Base-by-base conservation (phyloP, 2,113 vertebrate species). In the Oceanodroma tethys region DNA sequence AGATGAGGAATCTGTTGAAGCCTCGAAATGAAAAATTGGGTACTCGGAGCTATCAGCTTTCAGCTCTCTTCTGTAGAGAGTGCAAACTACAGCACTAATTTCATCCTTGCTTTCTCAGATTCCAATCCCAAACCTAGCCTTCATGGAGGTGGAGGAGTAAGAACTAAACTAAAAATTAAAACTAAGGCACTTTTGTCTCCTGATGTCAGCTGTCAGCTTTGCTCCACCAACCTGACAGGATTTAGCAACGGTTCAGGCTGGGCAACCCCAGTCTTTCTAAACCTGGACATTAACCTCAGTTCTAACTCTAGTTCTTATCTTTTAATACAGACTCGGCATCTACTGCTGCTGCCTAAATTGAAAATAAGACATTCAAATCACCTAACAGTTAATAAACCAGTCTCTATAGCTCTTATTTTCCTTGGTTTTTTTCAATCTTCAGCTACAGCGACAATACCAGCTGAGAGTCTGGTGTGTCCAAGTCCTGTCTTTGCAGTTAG, bases 141-240 rank as follows among this genome's bases (percentile, higher is more conserved):
- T 92, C 70, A 38, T 5, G 59, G 38, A 67, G 23, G 42, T 45
- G 25, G 36, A 47, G 65, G 73, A 88, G 23, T 75, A 67, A 90
- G 25, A 71, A 34, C 32, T 45, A 40, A 85, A 86, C 23, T 34
- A 38, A 90, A 90, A 90, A 71, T 88, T 95, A 78, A 93, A 96
- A 90, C 70, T 92, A 80, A 88, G 71, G 42, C 34, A 78, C 62
- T 75, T 94, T 82, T 88, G 92, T 94, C 91, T 92, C 58, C 32
- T 68, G 47, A 55, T 95, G 88, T 90, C 86, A 90, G 91, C 82
- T 92, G 82, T 80, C 79, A 88, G 91, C 75, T 96, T 88, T 90
- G 52, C 71, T 83, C 60, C 3, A 7, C 74, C 86, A 78, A 59
- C 62, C 86, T 94, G 82, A 82, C 43, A 59, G 88, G 71, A 72